phyloP scores from a whole-genome alignment of 2,113 vertebrate genomes.

The Vulpes vulpes region DNA sequence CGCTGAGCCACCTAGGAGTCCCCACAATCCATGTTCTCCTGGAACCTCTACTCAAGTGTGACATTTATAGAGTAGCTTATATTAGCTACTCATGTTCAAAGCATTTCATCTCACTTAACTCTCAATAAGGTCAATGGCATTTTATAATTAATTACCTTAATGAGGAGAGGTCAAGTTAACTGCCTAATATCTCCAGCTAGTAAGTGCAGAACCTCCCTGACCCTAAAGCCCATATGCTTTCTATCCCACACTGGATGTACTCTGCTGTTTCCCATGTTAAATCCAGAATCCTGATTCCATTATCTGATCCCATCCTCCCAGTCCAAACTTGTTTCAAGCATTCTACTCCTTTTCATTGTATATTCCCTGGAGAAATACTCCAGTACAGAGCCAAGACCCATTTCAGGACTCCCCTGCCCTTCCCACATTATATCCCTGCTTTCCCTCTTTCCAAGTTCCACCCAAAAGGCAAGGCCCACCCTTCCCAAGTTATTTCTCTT shows the following conservation, averaged over 20 bases:
- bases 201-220: neutral
- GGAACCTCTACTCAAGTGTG: neutral
- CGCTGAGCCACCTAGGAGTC: no score
- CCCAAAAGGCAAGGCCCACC: neutral
- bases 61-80: neutral
- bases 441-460: neutral
- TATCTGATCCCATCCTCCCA: neutral
- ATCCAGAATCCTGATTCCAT: neutral
- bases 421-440: neutral
- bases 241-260: neutral
- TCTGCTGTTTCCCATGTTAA: neutral
- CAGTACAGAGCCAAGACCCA: neutral
- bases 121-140: neutral
- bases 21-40: neutral
- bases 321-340: neutral
- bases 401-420: neutral
- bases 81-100: neutral
- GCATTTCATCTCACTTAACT: neutral
- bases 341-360: neutral
- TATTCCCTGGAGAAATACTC: neutral
- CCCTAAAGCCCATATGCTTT: neutral
- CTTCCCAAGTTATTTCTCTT: neutral
- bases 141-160: neutral
- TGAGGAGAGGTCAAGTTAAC: neutral
- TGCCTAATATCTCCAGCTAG: neutral